These are phyloP conservation scores for Eurytoma adleriae DNA, from an alignment of 2,888 invertebrate genomes.

Conservation along the genomic window DNA sequence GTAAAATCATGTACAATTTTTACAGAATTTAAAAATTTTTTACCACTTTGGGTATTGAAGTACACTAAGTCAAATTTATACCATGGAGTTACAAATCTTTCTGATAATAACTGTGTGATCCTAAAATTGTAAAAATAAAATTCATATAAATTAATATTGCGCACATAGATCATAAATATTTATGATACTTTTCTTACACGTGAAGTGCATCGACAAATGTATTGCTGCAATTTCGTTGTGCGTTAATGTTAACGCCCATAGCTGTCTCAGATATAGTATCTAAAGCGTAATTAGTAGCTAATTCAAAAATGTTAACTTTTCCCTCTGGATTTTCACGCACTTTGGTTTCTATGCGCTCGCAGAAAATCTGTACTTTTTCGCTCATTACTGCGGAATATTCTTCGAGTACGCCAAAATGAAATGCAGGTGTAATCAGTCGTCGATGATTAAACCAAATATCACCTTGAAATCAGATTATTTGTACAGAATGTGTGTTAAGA, in stretches of 20 bases:
- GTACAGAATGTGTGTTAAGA: no score
- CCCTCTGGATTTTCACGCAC: conserved; percentile 58
- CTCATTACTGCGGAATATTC: conserved; percentile 77
- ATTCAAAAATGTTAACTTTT: conserved; percentile 77
- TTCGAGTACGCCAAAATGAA: conserved; percentile 78
- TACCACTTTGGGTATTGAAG: conserved; percentile 54
- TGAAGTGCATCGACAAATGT: conserved; percentile 78
- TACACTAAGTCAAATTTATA: conserved; percentile 56
- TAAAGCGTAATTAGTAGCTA: conserved; percentile 76
- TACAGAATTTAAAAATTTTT: conserved; percentile 56
- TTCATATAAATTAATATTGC: no score
- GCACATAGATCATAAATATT: background rate
- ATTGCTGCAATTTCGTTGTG: conserved; percentile 76
- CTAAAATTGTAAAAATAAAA: conserved; percentile 41
- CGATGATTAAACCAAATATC: conserved; percentile 77
- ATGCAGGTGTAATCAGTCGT: conserved; percentile 78
- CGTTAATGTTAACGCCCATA: conserved; percentile 80
- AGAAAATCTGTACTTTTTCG: conserved; percentile 76
- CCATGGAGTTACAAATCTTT: conserved; percentile 61
- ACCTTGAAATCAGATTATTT: conserved; percentile 64
- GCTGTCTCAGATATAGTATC: conserved; percentile 80
- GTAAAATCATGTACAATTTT: conserved; percentile 61
- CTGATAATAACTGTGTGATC: conserved; percentile 48
- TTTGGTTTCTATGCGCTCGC: conserved; percentile 65
- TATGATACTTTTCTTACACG: conserved; percentile 66